Conservation (phyloP, 2,888 invertebrate genomes). For the Phalera bucephala region DNA sequence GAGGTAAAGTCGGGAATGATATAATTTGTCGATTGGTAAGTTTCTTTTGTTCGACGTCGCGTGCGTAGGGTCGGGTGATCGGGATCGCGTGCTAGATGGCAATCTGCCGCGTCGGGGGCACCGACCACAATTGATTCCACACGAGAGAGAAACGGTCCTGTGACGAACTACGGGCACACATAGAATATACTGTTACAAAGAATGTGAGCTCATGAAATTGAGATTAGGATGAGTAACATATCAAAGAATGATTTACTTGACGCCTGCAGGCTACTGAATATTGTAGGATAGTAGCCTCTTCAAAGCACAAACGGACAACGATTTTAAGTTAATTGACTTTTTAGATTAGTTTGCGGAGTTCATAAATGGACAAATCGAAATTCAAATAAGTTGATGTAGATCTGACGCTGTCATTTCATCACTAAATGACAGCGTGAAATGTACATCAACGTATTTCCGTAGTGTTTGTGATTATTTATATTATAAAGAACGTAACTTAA, state of each 20-base stretch:
- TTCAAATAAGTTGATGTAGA: too few relatives aligned
- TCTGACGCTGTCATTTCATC: too few relatives aligned
- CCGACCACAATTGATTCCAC: conserved; percentile 73
- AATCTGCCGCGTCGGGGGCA: conserved; percentile 65
- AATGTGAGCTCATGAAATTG: conserved; percentile 35
- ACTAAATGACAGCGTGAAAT: too few relatives aligned
- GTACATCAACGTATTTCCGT: too few relatives aligned
- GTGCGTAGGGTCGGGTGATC: conserved; percentile 70
- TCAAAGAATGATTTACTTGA: conserved; percentile 32
- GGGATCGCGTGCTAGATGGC: conserved; percentile 76
- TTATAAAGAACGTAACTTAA: too few relatives aligned
- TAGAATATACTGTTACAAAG: conserved; percentile 10
- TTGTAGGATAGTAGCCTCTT: not conserved
- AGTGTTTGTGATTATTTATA: too few relatives aligned
- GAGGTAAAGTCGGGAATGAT: conserved; percentile 47
- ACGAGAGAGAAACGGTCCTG: conserved; percentile 44
- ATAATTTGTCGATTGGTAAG: conserved; percentile 57
- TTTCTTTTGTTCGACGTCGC: conserved; percentile 70
- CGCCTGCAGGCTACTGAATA: not conserved
- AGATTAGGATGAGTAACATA: conserved; percentile 29
- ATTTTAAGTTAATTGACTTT: too few relatives aligned
- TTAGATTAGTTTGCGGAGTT: too few relatives aligned
- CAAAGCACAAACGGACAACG: not conserved
- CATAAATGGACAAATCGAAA: too few relatives aligned
- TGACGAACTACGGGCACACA: conserved; percentile 23